Conservation (phyloP, 2,797 vertebrate species). For the Chelon auratus region DNA sequence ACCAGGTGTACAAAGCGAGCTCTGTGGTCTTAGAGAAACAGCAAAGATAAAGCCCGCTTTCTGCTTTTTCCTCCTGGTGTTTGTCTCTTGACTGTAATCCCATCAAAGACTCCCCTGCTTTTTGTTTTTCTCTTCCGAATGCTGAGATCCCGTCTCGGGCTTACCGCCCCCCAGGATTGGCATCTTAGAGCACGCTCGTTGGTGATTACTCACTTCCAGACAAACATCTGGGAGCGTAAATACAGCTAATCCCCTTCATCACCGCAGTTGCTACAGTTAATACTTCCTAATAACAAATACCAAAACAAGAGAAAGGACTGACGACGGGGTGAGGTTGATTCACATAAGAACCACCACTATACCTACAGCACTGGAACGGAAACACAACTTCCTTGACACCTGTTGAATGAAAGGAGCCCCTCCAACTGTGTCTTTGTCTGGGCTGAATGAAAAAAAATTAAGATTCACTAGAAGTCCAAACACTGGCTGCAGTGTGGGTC, state of each 20-base stretch:
- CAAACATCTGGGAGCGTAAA: slow-evolving; percentile 77
- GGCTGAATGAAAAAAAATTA: slow-evolving; percentile 9
- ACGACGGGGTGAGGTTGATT: slow-evolving; percentile 39
- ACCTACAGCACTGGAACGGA: slow-evolving; percentile 26
- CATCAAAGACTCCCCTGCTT: slow-evolving; percentile 74
- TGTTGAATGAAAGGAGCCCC: slow-evolving; percentile 23
- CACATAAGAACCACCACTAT: neutral
- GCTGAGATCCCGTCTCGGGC: slow-evolving; percentile 53
- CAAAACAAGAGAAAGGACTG: slow-evolving; percentile 48
- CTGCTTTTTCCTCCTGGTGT: slow-evolving; percentile 57
- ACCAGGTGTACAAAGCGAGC: slow-evolving; percentile 69
- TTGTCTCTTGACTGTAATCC: slow-evolving; percentile 77
- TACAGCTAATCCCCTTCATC: slow-evolving; percentile 72
- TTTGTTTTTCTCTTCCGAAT: slow-evolving; percentile 62
- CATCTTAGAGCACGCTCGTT: slow-evolving; percentile 60
- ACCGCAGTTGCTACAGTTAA: slow-evolving; percentile 38
- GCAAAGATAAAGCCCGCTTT: slow-evolving; percentile 62
- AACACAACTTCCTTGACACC: slow-evolving; percentile 23
- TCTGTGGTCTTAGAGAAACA: slow-evolving; percentile 61
- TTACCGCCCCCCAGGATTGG: slow-evolving; percentile 60
- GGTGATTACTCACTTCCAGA: slow-evolving; percentile 71
- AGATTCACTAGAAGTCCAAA: slow-evolving; percentile 1
- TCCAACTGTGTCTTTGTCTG: neutral
- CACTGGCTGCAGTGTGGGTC: slow-evolving; percentile 16
- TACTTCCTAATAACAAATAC: slow-evolving; percentile 54